Evolutionary conservation across 64 coral and sea anemone species (phyloP).

Genomic region (Porites lutea): DNA sequence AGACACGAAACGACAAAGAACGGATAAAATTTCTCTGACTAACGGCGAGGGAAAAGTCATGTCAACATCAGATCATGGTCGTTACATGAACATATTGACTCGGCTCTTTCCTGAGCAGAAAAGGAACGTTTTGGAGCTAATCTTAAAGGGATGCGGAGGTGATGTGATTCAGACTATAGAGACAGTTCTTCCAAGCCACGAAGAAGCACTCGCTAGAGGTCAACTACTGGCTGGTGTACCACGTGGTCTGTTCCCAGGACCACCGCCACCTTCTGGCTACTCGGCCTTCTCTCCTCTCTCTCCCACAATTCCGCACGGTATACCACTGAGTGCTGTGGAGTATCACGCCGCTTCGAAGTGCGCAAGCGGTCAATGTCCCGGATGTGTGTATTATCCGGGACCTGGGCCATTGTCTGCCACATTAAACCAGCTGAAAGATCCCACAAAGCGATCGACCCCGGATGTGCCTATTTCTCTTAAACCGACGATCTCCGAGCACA

Average conservation of each 20-base stretch:
- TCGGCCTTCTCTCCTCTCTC: slow-evolving; percentile 86
- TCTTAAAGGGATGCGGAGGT: slow-evolving; percentile 90
- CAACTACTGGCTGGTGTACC: slow-evolving; percentile 57
- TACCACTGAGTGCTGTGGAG: slow-evolving; percentile 80
- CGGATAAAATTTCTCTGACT: slow-evolving; percentile 52
- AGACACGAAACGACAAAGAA: slow-evolving; percentile 75
- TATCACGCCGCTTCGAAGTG: slow-evolving; percentile 66
- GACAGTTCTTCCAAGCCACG: slow-evolving; percentile 92
- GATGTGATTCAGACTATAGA: slow-evolving; percentile 96
- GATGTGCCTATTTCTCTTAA: slow-evolving; percentile 5
- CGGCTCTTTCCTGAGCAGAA: slow-evolving; percentile 95
- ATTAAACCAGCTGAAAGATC: slow-evolving; percentile 58
- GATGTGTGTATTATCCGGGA: slow-evolving; percentile 86
- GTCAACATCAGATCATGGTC: slow-evolving; percentile 66
- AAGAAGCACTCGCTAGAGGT: slow-evolving; percentile 75
- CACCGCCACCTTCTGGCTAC: slow-evolving; percentile 71
- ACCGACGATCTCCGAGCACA: slow-evolving; percentile 49
- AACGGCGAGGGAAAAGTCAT: slow-evolving; percentile 63
- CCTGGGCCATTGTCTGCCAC: slow-evolving; percentile 35
- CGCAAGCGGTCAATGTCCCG: slow-evolving; percentile 75
- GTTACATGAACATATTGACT: slow-evolving; percentile 84
- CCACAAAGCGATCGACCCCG: slow-evolving; percentile 13
- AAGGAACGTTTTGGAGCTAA: slow-evolving; percentile 88
- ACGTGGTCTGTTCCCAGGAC: slow-evolving; percentile 50
- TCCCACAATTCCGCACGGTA: slow-evolving; percentile 65